Evolutionary conservation across 2,888 invertebrate species (phyloP).

Genomic region (Drosophila multiciliata): DNA sequence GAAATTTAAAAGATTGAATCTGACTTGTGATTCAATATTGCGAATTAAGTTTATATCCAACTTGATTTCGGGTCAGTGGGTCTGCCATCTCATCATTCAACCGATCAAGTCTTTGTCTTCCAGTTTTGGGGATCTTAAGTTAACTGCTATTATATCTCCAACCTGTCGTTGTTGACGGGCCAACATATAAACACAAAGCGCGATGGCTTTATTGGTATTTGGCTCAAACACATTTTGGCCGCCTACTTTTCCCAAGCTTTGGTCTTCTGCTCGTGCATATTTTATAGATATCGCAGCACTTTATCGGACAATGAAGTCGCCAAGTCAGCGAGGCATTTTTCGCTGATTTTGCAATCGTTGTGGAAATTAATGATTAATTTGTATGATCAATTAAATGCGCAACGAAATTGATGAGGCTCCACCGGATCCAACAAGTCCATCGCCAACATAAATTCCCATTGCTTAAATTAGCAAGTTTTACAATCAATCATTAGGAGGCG

Average conservation of each 20-base stretch:
- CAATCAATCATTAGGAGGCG: slow-evolving; percentile 73
- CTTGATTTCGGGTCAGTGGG: background rate
- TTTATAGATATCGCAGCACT: slow-evolving; percentile 63
- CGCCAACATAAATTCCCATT: slow-evolving; percentile 71
- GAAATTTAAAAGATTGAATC: background rate
- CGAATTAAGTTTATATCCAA: too few species aligned
- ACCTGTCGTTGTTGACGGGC: background rate
- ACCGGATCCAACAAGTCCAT: slow-evolving; percentile 36
- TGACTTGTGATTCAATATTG: background rate
- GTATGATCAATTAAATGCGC: slow-evolving; percentile 77
- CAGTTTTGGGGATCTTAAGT: background rate
- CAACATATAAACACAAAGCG: slow-evolving; percentile 28
- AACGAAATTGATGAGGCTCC: slow-evolving; percentile 69
- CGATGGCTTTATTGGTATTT: slow-evolving; percentile 60
- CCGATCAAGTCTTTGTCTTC: background rate
- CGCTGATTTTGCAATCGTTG: slow-evolving; percentile 59
- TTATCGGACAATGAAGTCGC: slow-evolving; percentile 34
- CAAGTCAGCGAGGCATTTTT: slow-evolving; percentile 21
- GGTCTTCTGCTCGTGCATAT: slow-evolving; percentile 60
- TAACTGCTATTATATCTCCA: background rate
- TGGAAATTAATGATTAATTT: slow-evolving; percentile 76
- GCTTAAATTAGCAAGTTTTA: slow-evolving; percentile 77
- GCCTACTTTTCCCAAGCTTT: slow-evolving; percentile 54
- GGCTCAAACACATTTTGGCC: slow-evolving; percentile 43
- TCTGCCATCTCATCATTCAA: background rate